Percentiles rank a stretch among this genome's conserved stretches.
These are phyloP conservation scores for Leptopilina myrica DNA, from an alignment of 2,888 invertebrate species.

Conservation along the genomic window DNA sequence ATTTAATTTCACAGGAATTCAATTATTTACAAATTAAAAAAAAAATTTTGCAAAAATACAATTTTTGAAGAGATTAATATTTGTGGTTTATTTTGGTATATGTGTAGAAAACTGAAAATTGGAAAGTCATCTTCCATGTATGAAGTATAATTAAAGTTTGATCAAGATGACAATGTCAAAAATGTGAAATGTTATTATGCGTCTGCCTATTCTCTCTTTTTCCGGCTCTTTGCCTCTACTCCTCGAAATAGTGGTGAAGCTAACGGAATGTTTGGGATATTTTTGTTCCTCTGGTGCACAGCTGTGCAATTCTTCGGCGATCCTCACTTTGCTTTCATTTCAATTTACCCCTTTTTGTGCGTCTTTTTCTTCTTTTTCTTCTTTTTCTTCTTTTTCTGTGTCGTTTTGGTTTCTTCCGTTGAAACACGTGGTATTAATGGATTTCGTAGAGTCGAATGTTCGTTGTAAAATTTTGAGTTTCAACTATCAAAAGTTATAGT, in stretches of 20 bases:
- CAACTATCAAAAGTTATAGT: too few relatives aligned
- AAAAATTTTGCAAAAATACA: too few relatives aligned
- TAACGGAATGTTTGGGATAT: constrained; percentile 50
- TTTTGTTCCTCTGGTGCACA: constrained; percentile 48
- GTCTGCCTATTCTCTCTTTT: constrained; percentile 27
- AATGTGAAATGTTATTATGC: constrained; percentile 31
- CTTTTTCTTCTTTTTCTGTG: constrained; percentile 7
- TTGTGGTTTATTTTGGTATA: constrained; percentile 6
- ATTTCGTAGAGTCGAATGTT: constrained; percentile 46
- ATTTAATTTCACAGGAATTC: too few relatives aligned
- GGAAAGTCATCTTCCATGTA: constrained; percentile 1
- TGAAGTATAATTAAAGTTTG: constrained; percentile 17
- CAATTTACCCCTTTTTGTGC: constrained; percentile 44
- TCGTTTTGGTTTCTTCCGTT: constrained; percentile 37
- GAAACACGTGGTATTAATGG: constrained; percentile 56
- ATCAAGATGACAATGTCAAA: constrained; percentile 26
- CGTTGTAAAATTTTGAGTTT: not conserved
- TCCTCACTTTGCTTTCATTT: constrained; percentile 39
- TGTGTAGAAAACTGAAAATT: constrained; percentile 1
- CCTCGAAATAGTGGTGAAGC: not conserved
- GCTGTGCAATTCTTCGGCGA: constrained; percentile 39
- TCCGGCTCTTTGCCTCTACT: constrained; percentile 29
- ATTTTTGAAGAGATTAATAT: too few relatives aligned
- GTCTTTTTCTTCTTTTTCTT: constrained; percentile 8
- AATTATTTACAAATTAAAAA: too few relatives aligned